Evolutionary conservation across 2,113 vertebrate species (phyloP).

Genomic region (Peromyscus leucopus): DNA sequence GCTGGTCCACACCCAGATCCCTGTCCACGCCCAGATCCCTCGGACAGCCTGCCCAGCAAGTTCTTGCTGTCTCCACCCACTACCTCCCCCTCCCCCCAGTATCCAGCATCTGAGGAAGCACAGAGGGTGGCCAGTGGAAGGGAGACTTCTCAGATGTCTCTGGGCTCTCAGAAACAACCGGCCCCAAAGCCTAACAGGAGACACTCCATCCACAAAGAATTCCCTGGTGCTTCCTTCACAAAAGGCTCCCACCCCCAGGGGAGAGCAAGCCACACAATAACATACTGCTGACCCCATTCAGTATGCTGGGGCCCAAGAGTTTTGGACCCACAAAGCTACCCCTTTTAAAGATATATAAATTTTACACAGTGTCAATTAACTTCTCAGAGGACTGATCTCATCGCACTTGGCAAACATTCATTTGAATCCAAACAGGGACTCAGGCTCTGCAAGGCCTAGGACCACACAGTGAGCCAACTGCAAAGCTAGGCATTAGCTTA

Average conservation of each 20-base stretch:
- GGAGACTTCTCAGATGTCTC: not conserved
- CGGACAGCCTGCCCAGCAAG: not conserved
- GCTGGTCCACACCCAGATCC: not conserved
- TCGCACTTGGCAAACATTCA: not conserved
- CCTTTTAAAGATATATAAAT: not conserved
- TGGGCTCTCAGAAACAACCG: not conserved
- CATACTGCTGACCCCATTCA: not conserved
- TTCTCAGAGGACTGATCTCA: not conserved
- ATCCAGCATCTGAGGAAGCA: not conserved
- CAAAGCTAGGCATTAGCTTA: not conserved
- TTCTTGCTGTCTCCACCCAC: not conserved
- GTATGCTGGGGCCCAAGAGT: not conserved
- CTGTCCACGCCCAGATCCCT: not conserved
- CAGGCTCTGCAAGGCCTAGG: not conserved
- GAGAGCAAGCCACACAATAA: not conserved
- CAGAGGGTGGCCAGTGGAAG: no score
- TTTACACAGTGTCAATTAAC: constrained; percentile 5
- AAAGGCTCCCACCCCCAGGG: not conserved
- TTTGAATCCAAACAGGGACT: not conserved
- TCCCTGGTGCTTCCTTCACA: not conserved
- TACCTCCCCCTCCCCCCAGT: not conserved
- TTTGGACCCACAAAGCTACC: not conserved
- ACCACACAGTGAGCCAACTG: not conserved
- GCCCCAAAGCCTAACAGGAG: not conserved
- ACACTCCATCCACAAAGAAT: not conserved